Base-by-base conservation (phyloP, 1,140 invertebrate genomes). In the Papilio glaucus region DNA sequence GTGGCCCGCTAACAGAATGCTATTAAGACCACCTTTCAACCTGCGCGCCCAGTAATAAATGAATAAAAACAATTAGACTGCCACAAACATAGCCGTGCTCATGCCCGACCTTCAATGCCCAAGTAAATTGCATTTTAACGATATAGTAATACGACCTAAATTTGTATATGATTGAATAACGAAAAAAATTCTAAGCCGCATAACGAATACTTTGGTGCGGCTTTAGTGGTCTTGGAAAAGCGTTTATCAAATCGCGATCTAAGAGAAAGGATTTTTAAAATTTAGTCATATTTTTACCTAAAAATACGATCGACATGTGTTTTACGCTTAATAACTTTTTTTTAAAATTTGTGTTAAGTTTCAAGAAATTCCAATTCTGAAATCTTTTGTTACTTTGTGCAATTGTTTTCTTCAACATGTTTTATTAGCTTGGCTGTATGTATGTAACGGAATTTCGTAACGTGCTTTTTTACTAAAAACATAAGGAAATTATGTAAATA, bases 51-150 rank as follows among this genome's bases (percentile, higher is more conserved):
- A 81, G 77, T 77, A 80, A 86, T 88, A 88, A 88, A 88, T 86
- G 85, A 85, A 88, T 88, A 88, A 87, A 88, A 88, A 88, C 85
- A 90, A 88, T 88, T 87, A 88, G 42, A 49, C 21, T 18, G 29
- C 26, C 42, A 33, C 67, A 45, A 69, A 69, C 41, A 26, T 53
- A 49, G 12, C 24, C 18, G 15, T 67, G 63, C 80, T 70, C 37
- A 12, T 24, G n/a, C 26, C 33, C 24, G 10, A 41, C 57, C 72
- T 53, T 71, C 29, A 7, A 33, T 76, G 67, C 42, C 24, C 15
- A 6, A n/a, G 45, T 15, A 42, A 49, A 49, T 42, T 53, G 67
- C 41, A 53, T 33, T 42, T 29, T 69, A 69, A 69, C 7, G 5
- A 10, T 53, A 29, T 69, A 4, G 12, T 33, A 45, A 53, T 69